Base-by-base conservation (phyloP, 1,140 invertebrate genomes). In the Pachyrhynchus sulphureomaculatus region DNA sequence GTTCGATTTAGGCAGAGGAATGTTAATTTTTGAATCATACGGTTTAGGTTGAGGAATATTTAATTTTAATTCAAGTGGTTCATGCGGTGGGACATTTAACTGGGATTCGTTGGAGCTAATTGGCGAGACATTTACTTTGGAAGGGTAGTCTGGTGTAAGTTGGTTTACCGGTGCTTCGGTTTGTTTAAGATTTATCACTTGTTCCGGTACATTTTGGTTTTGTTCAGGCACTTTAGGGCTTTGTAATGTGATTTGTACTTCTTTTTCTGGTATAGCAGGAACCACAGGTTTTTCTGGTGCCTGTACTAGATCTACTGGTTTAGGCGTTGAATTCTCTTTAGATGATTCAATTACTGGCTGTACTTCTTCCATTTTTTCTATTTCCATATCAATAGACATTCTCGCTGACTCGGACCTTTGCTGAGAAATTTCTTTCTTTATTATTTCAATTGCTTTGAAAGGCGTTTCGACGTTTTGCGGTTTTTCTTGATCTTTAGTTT, bases 371-470 rank as follows among this genome's bases (percentile, higher is more conserved):
- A 68, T 51, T 24, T 67, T 69, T 47, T 71, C 69, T 20, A 71
- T 67, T 23, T 71, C 69, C 69, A 71, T 71, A 58, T 71, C 69
- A n/a, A 64, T 53, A 18, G 65, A 69, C 53, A 65, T 69, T 24
- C 63, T 55, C 21, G 58, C 60, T 9, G 59, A 68, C 48, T 69
- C 66, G 8, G 55, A 18, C 20, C 21, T 34, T 47, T 51, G 53
- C 34, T 62, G 67, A 49, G 68, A 72, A 52, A 71, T 68, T 26
- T 49, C 15, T 58, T 54, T 70, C 24, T 49, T 69, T 64, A 65
- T 68, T 17, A 58, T 56, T n/a, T n/a, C n/a, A n/a, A n/a, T n/a
- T n/a, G n/a, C n/a, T 60, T 72, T 62, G 13, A 55, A 62, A 33
- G 69, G 59, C 12, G 62, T 29, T 8, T 52, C 64, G 37, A 68